Evolutionary conservation across 2,888 invertebrate genomes (phyloP), one percentile per base, ranked within the genome.

Genomic region (Azorinus chamasolen): DNA sequence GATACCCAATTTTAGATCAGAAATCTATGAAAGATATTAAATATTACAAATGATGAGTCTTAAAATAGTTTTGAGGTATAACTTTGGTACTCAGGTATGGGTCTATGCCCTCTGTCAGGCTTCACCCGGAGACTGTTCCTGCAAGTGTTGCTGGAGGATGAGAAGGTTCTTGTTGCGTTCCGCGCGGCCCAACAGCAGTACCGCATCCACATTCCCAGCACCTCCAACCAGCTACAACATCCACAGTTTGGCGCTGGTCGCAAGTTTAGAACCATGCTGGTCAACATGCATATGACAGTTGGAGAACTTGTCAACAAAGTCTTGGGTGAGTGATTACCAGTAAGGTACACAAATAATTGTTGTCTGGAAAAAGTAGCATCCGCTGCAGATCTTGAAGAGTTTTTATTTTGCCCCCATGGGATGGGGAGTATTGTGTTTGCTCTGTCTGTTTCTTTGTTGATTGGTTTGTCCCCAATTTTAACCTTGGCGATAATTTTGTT

Each of bases 111-210:
- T 0, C 83, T 98, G 89, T 96, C 97, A 0, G 97, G 97, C 8
- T 98, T 98, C 94, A 96, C 97, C 46, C 95, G 98, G 32, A 95
- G 97, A 62, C 94, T 98, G 70, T 96, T 98, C 82, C 94, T 98
- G 63, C 97, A 98, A 89, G 94, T 98, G 66, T 94, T 98, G 79
- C 94, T 98, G 79, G 97, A 97, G 89, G 96, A 96, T 89, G 97
- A 97, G 93, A 96, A 96, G 87, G 95, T 96, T 76, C 94, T 95
- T 25, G 96, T 97, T 25, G 96, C 96, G 84, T 95, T 97, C 70
- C 93, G 82, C 45, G 81, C 84, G 16, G 61, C 80, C 8, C 83
- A 83, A 20, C 77, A 78, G 55, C 82, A 87, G 62, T 81, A 81
- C 54, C 85, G 82, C 51, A 75, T 89, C 45, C 87, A 88, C 68